A percentile compares a stretch with the other conserved stretches of the same genome.
Evolutionary conservation across 2,113 vertebrate species (phyloP).

Genomic region (Pangasianodon gigas): DNA sequence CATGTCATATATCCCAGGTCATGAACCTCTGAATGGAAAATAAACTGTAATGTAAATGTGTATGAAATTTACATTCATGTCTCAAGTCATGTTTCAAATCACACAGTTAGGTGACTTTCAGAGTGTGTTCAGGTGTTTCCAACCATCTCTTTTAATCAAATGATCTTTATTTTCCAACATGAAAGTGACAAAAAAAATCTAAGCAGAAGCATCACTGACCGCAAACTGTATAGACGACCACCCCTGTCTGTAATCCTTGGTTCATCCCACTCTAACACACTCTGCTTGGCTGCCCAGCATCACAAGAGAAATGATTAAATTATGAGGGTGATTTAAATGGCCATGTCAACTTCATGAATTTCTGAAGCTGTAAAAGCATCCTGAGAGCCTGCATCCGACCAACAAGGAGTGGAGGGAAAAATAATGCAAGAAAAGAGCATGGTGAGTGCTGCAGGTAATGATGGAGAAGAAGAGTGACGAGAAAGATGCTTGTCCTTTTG

Average conservation of each 20-base stretch:
- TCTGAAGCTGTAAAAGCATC: constrained; percentile 52
- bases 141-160: not conserved
- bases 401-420: constrained; percentile 25
- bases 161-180: not conserved
- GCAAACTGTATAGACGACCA: not conserved
- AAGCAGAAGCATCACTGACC: not conserved
- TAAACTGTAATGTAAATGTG: not conserved
- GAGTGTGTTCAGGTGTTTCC: not conserved
- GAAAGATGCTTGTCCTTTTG: constrained; percentile 27
- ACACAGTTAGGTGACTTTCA: not conserved
- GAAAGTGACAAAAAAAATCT: not conserved
- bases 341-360: constrained; percentile 45
- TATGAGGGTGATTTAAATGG: constrained; percentile 50
- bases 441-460: constrained; percentile 16
- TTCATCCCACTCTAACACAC: constrained; percentile 37
- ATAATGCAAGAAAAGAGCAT: constrained; percentile 15
- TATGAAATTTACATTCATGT: not conserved
- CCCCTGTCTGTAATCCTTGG: not conserved
- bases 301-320: constrained; percentile 48
- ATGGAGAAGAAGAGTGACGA: constrained; percentile 12
- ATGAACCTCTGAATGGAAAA: not conserved
- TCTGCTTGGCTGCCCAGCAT: constrained; percentile 38
- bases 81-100: not conserved
- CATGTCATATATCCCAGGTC: not conserved
- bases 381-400: constrained; percentile 48